Percentiles rank a stretch among this genome's conserved stretches.
Conservation (phyloP, 2,888 invertebrate genomes). For the Orthonychiurus folsomi region DNA sequence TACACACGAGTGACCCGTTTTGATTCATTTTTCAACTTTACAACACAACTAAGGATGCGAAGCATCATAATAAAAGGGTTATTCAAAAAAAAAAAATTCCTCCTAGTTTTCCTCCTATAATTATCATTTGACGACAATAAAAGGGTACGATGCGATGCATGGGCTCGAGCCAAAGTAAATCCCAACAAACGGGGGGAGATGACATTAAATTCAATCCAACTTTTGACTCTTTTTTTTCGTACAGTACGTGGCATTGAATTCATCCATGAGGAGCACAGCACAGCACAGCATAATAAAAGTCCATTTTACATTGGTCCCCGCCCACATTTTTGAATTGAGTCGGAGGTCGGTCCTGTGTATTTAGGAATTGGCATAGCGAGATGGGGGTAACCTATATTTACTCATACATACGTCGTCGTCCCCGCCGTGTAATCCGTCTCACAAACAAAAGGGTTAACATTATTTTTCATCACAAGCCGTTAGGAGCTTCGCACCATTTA, state of each 20-base stretch:
- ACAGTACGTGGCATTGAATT: background rate
- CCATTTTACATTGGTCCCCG: background rate
- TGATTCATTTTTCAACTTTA: background rate
- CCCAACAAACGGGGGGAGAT: background rate
- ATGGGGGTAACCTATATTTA: background rate
- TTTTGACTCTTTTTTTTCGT: background rate
- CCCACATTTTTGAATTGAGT: background rate
- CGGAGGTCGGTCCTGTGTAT: background rate
- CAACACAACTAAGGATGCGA: no score
- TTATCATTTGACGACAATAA: background rate
- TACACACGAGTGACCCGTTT: background rate
- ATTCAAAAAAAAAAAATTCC: background rate
- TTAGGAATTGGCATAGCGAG: background rate
- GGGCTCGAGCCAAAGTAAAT: background rate
- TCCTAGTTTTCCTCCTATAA: background rate
- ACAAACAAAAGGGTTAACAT: slow-evolving; percentile 1
- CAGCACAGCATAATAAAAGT: background rate
- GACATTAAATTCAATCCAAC: slow-evolving; percentile 1
- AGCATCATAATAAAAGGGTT: background rate
- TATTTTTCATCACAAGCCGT: background rate
- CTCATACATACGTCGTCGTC: background rate
- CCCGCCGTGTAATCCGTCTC: background rate
- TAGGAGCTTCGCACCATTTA: background rate
- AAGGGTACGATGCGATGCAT: background rate
- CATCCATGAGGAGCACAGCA: no score